phyloP scores from a whole-genome alignment of 2,113 vertebrate genomes.

The Panthera uncia region DNA sequence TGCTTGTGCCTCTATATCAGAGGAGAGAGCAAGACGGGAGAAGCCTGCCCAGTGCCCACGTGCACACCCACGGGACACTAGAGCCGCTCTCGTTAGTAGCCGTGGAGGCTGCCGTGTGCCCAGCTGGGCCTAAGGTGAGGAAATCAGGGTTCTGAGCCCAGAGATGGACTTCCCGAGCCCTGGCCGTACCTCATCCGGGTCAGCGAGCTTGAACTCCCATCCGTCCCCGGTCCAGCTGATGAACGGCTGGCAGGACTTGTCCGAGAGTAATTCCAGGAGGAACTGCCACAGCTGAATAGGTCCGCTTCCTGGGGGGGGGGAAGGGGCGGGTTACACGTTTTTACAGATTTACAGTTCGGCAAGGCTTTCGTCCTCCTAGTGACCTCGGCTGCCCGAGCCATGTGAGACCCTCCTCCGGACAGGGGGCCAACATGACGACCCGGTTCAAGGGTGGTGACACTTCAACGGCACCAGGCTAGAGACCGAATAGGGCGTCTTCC shows the following conservation, averaged over 20 bases:
- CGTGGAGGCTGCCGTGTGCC: fast-evolving
- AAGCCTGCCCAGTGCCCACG: fast-evolving
- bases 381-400: fast-evolving
- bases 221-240: constrained; percentile 95
- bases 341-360: fast-evolving
- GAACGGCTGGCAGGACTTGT: constrained; percentile 91
- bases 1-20: fast-evolving
- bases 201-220: constrained; percentile 94
- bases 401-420: neutral
- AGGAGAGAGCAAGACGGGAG: fast-evolving
- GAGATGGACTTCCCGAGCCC: neutral
- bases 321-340: fast-evolving
- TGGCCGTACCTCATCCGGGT: constrained; percentile 90
- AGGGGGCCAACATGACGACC: fast-evolving
- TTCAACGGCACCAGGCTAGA: neutral
- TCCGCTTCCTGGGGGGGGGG: constrained; percentile 87
- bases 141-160: neutral
- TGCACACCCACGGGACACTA: no score
- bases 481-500: neutral
- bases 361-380: fast-evolving
- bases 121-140: fast-evolving
- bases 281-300: constrained; percentile 96
- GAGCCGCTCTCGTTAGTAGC: no score
- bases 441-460: fast-evolving
- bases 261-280: constrained; percentile 91